These are phyloP conservation scores for Euthynnus affinis DNA, from an alignment of 2,797 vertebrate species.

Conservation along the genomic window DNA sequence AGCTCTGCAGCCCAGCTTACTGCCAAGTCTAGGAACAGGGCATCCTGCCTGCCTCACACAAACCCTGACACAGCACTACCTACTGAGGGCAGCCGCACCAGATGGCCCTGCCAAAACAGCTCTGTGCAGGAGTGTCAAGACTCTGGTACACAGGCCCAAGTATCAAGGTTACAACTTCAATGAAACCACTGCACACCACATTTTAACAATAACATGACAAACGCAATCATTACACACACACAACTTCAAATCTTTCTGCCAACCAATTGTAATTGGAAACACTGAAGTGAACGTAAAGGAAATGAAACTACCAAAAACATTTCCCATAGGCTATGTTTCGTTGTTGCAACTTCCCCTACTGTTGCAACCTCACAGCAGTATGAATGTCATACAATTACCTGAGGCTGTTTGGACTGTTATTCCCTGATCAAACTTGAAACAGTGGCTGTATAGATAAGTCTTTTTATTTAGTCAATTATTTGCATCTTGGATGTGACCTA, in stretches of 20 bases:
- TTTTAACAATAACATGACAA: neutral
- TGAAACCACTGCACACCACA: neutral
- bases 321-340: slow-evolving; percentile 39
- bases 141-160: neutral
- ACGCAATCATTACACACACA: slow-evolving; percentile 3
- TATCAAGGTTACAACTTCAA: neutral
- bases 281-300: slow-evolving; percentile 55
- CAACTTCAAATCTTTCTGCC: slow-evolving; percentile 2
- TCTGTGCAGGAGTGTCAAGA: slow-evolving; percentile 6
- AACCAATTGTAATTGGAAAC: slow-evolving; percentile 5
- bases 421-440: slow-evolving; percentile 4
- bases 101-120: slow-evolving; percentile 10
- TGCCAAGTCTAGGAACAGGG: slow-evolving; percentile 45
- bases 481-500: neutral
- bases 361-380: slow-evolving; percentile 45
- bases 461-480: neutral
- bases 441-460: too few species aligned
- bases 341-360: slow-evolving; percentile 71
- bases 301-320: slow-evolving; percentile 70
- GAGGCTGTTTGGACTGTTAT: neutral
- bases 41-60: slow-evolving; percentile 51
- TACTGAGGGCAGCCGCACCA: slow-evolving; percentile 6
- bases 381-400: slow-evolving; percentile 7
- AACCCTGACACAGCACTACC: slow-evolving; percentile 65
- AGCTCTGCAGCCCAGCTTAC: slow-evolving; percentile 36